A percentile compares a stretch with the other conserved stretches of the same genome.
These are phyloP conservation scores for Gryllus bimaculatus DNA, from an alignment of 1,140 invertebrate species.

Conservation along the genomic window DNA sequence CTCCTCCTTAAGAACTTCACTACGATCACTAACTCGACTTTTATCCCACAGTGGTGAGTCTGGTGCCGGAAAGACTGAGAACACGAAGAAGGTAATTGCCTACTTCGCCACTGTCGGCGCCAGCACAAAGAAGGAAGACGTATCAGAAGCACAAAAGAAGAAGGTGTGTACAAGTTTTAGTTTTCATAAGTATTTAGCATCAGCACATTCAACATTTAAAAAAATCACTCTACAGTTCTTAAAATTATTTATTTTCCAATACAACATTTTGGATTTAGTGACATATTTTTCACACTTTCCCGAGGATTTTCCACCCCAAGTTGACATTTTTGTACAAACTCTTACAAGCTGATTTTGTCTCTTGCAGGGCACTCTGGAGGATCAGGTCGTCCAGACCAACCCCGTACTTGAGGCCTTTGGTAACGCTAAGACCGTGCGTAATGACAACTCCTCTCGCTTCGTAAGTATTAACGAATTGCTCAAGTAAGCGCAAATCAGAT, in stretches of 20 bases:
- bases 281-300: too few relatives aligned
- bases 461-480: constrained; percentile 54
- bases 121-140: constrained; percentile 63
- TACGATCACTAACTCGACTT: background rate
- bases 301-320: too few relatives aligned
- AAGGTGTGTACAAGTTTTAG: too few relatives aligned
- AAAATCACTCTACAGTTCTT: too few relatives aligned
- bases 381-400: constrained; percentile 98
- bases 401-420: constrained; percentile 98
- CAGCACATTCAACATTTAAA: too few relatives aligned
- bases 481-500: background rate
- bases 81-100: constrained; percentile 99
- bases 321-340: too few relatives aligned
- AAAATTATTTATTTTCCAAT: too few relatives aligned
- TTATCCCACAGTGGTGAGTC: constrained; percentile 81
- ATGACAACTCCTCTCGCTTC: constrained; percentile 99
- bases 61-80: constrained; percentile 99
- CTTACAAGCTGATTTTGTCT: background rate
- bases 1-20: background rate
- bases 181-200: too few relatives aligned
- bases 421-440: constrained; percentile 99
- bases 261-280: too few relatives aligned
- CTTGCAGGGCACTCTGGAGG: constrained; percentile 70
- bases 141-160: constrained; percentile 44
- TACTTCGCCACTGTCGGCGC: constrained; percentile 96